A percentile compares a stretch with the other conserved stretches of the same genome.
phyloP scores from a whole-genome alignment of 2,113 vertebrate species.

The Edolisoma coerulescens region DNA sequence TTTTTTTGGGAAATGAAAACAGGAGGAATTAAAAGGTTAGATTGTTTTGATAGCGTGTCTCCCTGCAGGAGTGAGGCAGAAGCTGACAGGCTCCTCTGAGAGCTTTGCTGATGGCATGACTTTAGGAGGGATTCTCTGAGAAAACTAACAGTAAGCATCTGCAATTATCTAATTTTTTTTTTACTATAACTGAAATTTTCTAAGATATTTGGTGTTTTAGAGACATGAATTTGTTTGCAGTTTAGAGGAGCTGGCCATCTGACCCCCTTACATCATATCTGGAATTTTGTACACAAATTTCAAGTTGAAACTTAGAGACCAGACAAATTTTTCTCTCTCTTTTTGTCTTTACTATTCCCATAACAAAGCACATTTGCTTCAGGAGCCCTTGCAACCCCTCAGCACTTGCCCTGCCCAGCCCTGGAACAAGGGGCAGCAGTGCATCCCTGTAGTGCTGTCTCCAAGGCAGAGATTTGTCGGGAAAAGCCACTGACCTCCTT shows the following conservation, averaged over 20 bases:
- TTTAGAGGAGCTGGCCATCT: background rate
- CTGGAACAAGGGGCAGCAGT: background rate
- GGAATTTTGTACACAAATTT: background rate
- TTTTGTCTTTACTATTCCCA: background rate
- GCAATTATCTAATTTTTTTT: background rate
- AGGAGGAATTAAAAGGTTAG: conserved; percentile 25
- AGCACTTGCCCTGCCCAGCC: background rate
- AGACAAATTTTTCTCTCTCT: background rate
- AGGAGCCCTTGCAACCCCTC: background rate
- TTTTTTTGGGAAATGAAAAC: background rate
- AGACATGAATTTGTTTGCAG: background rate
- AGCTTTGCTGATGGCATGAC: background rate
- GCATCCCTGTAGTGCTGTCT: background rate
- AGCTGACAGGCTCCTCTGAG: background rate
- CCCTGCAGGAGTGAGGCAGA: background rate
- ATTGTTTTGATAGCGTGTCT: background rate
- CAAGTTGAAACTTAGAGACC: background rate
- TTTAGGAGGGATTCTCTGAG: background rate
- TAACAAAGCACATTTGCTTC: background rate
- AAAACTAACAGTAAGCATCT: background rate
- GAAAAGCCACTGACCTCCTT: background rate
- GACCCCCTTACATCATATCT: background rate
- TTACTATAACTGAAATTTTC: background rate
- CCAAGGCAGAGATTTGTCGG: background rate
- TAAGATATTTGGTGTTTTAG: background rate